Conservation (phyloP, 2,888 invertebrate genomes). For the Dioctria rufipes region DNA sequence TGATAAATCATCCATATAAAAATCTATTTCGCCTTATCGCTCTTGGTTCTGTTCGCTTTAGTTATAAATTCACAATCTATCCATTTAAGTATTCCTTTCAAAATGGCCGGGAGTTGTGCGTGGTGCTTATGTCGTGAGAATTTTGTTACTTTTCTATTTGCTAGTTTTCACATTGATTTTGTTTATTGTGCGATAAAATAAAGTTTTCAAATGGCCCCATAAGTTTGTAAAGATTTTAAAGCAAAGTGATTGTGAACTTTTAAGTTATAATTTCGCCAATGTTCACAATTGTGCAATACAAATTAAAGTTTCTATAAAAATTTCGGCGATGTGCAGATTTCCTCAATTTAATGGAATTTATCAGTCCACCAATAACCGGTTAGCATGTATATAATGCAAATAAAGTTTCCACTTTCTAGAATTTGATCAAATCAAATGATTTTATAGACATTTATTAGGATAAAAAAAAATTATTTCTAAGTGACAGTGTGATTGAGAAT, state of each 20-base stretch:
- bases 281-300: slow-evolving; percentile 24
- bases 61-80: slow-evolving; percentile 28
- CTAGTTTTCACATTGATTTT: not conserved
- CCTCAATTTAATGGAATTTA: too few relatives aligned
- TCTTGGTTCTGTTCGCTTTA: not conserved
- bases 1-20: too few relatives aligned
- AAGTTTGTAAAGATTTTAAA: not conserved
- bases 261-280: not conserved
- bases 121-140: slow-evolving; percentile 7
- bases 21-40: too few relatives aligned
- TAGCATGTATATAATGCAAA: too few relatives aligned
- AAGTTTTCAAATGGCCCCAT: not conserved
- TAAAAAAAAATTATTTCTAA: not conserved
- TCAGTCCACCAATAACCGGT: too few relatives aligned
- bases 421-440: too few relatives aligned
- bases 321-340: not conserved
- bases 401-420: too few relatives aligned
- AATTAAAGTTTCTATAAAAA: slow-evolving; percentile 22
- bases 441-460: too few relatives aligned
- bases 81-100: slow-evolving; percentile 14
- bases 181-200: not conserved
- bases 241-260: slow-evolving; percentile 20
- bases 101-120: slow-evolving; percentile 32
- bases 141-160: not conserved
- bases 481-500: slow-evolving; percentile 33